A percentile compares a stretch with the other conserved stretches of the same genome.
Evolutionary conservation across 2,113 vertebrate genomes (phyloP).

Genomic region (Lanius ludovicianus): DNA sequence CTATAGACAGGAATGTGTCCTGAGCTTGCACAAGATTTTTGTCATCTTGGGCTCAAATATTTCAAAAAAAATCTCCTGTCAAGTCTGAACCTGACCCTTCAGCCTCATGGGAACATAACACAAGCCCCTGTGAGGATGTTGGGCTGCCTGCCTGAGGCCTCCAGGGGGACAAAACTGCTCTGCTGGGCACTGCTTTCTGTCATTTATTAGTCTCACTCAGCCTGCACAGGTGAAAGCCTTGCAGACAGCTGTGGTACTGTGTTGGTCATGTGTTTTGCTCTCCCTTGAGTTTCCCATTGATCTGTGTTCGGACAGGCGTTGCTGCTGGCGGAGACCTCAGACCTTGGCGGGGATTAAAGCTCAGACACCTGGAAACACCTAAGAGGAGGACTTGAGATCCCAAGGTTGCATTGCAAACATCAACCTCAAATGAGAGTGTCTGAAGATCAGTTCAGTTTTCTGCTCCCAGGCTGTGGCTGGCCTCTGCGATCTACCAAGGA

Average conservation of each 20-base stretch:
- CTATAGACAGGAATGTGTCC: neutral
- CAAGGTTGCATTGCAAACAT: slow-evolving; percentile 45
- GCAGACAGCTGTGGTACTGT: neutral
- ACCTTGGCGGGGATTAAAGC: slow-evolving; percentile 44
- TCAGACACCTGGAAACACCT: slow-evolving; percentile 51
- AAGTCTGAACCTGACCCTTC: neutral
- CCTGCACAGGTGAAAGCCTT: neutral
- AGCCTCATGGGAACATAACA: rapidly evolving
- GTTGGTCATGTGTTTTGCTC: neutral
- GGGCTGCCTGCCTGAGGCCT: rapidly evolving
- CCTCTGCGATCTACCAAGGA: slow-evolving; percentile 61
- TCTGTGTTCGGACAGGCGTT: slow-evolving; percentile 44
- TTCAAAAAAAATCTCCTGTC: neutral
- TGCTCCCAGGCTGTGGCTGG: slow-evolving; percentile 58
- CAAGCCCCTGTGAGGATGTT: rapidly evolving
- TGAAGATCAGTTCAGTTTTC: slow-evolving; percentile 38
- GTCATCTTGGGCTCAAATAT: neutral
- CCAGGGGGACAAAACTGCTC: neutral
- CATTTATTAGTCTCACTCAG: neutral
- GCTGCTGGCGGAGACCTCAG: slow-evolving; percentile 53
- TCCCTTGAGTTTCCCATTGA: neutral
- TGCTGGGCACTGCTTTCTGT: neutral
- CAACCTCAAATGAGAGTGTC: slow-evolving; percentile 49
- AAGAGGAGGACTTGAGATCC: slow-evolving; percentile 57
- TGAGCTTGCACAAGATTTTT: neutral